Conservation (phyloP, 1,140 invertebrate species). For the Rhynchophorus ferrugineus region DNA sequence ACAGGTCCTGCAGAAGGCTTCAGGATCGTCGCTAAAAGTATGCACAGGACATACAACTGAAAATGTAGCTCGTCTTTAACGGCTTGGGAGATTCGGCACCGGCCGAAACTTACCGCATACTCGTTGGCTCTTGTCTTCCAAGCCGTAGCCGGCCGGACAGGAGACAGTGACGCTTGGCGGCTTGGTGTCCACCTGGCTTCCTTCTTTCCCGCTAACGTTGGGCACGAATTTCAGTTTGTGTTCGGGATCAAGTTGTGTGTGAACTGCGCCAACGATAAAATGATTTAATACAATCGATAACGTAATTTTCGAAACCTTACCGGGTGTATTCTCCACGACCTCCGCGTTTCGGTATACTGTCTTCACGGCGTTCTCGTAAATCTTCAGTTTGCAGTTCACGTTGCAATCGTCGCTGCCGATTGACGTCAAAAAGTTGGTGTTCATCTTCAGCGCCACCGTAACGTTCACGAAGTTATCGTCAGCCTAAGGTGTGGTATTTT, state of each 20-base stretch:
- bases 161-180: conserved; percentile 28
- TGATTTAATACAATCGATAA: background rate
- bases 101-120: conserved; percentile 31
- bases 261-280: conserved; percentile 32
- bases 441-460: conserved; percentile 26
- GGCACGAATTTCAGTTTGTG: conserved; percentile 21
- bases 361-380: conserved; percentile 28
- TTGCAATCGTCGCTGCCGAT: conserved; percentile 25
- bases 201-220: conserved; percentile 8
- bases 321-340: conserved; percentile 28
- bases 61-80: conserved; percentile 5
- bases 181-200: conserved; percentile 18
- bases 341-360: conserved; percentile 33
- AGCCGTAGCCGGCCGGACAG: conserved; percentile 33
- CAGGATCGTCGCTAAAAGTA: conserved; percentile 30
- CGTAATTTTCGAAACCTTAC: conserved; percentile 16
- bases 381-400: conserved; percentile 34
- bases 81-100: background rate
- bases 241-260: conserved; percentile 28
- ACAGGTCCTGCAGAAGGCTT: conserved; percentile 32
- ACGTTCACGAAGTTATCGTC: conserved; percentile 26
- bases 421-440: conserved; percentile 27
- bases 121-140: conserved; percentile 27
- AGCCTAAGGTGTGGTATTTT: too few species aligned
- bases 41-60: conserved; percentile 34